Evolutionary conservation across 2,113 vertebrate genomes (phyloP).

Genomic region (Rhombomys opimus): DNA sequence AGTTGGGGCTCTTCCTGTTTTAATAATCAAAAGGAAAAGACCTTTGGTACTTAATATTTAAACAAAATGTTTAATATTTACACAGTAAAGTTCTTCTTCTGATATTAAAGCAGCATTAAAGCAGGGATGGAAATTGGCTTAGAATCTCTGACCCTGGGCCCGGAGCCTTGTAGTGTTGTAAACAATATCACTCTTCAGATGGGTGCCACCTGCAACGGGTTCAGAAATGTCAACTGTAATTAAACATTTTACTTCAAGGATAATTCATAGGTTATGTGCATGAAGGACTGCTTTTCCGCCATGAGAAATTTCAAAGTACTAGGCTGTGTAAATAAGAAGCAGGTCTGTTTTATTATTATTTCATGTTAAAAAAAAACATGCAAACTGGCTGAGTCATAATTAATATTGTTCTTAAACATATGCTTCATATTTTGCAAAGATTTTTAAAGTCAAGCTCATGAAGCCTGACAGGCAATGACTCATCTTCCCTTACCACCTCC

Average conservation of each 20-base stretch:
- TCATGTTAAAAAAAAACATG: conserved; percentile 57
- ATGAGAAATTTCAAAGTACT: conserved; percentile 70
- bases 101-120: conserved; percentile 81
- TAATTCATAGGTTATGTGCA: conserved; percentile 82
- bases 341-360: conserved; percentile 63
- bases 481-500: conserved; percentile 19
- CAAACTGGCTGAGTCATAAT: conserved; percentile 64
- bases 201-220: conserved; percentile 78
- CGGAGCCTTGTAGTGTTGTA: conserved; percentile 75
- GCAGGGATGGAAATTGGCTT: conserved; percentile 80
- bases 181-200: conserved; percentile 82
- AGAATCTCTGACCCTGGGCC: conserved; percentile 78
- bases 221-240: conserved; percentile 82
- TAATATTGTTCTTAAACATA: conserved; percentile 73
- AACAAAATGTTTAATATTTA: conserved; percentile 86
- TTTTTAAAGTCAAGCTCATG: conserved; percentile 61
- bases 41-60: conserved; percentile 83
- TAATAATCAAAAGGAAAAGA: conserved; percentile 84
- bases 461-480: conserved; percentile 42
- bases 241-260: conserved; percentile 83
- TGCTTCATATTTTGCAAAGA: conserved; percentile 63
- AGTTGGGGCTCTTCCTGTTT: conserved; percentile 76
- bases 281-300: conserved; percentile 74
- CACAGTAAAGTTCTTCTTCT: conserved; percentile 83
- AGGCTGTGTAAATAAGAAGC: conserved; percentile 77